Percentiles rank a stretch among this genome's conserved stretches.
These are phyloP conservation scores for Oedothorax gibbosus DNA, from an alignment of 1,140 invertebrate species.

Conservation along the genomic window DNA sequence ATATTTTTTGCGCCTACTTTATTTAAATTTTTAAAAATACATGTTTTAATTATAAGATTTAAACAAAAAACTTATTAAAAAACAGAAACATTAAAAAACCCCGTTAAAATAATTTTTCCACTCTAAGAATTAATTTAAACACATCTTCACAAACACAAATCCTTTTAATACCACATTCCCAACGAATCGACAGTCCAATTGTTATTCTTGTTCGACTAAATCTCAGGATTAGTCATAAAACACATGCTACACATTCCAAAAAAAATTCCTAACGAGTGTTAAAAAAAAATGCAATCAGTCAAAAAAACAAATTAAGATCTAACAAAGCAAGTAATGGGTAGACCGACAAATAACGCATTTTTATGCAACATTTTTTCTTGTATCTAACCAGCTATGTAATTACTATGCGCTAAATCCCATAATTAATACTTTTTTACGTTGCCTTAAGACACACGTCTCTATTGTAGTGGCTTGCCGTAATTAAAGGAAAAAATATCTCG, in stretches of 20 bases:
- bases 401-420: slow-evolving; percentile 29
- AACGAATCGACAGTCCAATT: neutral
- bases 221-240: slow-evolving; percentile 21
- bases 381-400: slow-evolving; percentile 17
- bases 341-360: neutral
- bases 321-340: slow-evolving; percentile 6
- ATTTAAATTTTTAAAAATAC: too few relatives aligned
- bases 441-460: neutral
- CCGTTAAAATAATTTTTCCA: neutral
- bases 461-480: slow-evolving; percentile 1
- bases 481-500: neutral
- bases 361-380: neutral
- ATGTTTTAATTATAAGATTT: neutral
- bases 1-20: too few relatives aligned
- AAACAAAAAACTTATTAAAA: neutral
- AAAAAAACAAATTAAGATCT: slow-evolving; percentile 38
- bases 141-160: neutral
- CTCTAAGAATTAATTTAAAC: neutral
- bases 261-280: neutral
- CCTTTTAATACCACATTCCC: neutral
- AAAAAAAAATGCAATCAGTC: slow-evolving; percentile 9
- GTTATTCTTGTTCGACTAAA: neutral
- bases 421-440: slow-evolving; percentile 26
- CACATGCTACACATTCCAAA: neutral
- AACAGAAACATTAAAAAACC: neutral